phyloP scores from a whole-genome alignment of 2,797 vertebrate genomes.

The Mallotus villosus region DNA sequence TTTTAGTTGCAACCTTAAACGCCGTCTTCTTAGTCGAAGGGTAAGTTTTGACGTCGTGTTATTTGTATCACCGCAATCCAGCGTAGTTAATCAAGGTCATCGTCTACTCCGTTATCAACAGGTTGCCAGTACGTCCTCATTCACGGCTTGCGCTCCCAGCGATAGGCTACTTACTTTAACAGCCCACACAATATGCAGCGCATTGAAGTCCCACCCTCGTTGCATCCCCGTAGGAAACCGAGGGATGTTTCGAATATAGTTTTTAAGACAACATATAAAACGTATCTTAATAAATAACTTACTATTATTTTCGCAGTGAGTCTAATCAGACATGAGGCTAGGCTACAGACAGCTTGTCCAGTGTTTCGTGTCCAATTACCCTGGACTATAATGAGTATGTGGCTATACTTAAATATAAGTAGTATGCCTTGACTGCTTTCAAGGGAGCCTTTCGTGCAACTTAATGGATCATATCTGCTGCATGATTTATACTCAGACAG shows the following conservation, averaged over 20 bases:
- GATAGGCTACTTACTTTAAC: slow-evolving; percentile 49
- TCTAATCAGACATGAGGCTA: neutral
- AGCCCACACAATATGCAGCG: slow-evolving; percentile 32
- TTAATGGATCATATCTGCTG: neutral
- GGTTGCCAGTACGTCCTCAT: slow-evolving; percentile 38
- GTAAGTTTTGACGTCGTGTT: neutral
- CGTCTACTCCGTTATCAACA: slow-evolving; percentile 45
- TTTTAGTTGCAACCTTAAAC: neutral
- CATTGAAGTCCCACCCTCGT: slow-evolving; percentile 55
- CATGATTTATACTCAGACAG: neutral
- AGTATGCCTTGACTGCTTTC: neutral
- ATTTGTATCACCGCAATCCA: neutral
- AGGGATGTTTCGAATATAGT: neutral
- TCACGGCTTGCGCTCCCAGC: slow-evolving; percentile 39
- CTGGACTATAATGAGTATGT: slow-evolving; percentile 2
- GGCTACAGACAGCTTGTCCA: slow-evolving; percentile 18
- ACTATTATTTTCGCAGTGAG: neutral
- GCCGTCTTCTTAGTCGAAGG: neutral
- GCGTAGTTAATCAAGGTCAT: neutral
- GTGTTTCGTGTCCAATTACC: slow-evolving; percentile 20
- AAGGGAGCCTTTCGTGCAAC: neutral
- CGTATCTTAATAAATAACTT: neutral
- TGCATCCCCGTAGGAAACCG: neutral
- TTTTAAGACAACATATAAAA: neutral
- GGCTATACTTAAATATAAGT: neutral